Evolutionary conservation across 2,113 vertebrate genomes (phyloP).

Genomic region (Myrmecophaga tridactyla): DNA sequence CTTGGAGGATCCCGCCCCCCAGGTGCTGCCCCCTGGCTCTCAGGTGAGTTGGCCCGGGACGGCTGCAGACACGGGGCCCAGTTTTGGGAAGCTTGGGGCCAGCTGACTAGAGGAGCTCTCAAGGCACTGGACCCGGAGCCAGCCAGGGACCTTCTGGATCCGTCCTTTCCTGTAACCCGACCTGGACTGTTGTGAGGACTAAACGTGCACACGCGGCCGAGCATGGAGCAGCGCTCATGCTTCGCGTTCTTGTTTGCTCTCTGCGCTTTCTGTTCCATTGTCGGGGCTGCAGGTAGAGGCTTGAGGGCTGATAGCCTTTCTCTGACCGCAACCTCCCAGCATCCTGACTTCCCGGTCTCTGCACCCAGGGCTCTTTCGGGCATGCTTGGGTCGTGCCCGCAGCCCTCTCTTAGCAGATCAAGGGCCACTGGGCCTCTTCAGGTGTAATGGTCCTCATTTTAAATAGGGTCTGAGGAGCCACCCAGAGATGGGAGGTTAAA

Average conservation of each 20-base stretch:
- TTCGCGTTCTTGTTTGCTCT: not conserved
- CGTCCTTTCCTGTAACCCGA: not conserved
- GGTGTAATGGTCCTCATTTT: not conserved
- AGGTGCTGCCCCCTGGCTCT: conserved; percentile 69
- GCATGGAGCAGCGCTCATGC: not conserved
- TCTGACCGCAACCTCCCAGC: not conserved
- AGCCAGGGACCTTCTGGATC: not conserved
- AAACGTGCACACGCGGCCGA: not conserved
- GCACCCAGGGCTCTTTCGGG: not conserved
- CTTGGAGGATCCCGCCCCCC: conserved; percentile 75
- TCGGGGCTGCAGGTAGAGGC: not conserved
- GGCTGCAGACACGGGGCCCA: fast-evolving
- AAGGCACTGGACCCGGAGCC: fast-evolving
- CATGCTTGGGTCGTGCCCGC: not conserved
- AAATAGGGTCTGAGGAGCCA: not conserved
- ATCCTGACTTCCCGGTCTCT: not conserved
- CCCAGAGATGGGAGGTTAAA: not conserved
- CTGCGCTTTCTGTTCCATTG: not conserved
- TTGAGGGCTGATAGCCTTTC: not conserved
- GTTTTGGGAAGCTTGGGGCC: fast-evolving
- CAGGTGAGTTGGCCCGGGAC: conserved; percentile 76
- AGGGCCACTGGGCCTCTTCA: not conserved
- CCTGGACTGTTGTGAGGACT: not conserved
- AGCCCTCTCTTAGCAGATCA: not conserved
- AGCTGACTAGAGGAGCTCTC: fast-evolving